phyloP scores from a whole-genome alignment of 2,113 vertebrate genomes.

The Pygoscelis antarcticus region DNA sequence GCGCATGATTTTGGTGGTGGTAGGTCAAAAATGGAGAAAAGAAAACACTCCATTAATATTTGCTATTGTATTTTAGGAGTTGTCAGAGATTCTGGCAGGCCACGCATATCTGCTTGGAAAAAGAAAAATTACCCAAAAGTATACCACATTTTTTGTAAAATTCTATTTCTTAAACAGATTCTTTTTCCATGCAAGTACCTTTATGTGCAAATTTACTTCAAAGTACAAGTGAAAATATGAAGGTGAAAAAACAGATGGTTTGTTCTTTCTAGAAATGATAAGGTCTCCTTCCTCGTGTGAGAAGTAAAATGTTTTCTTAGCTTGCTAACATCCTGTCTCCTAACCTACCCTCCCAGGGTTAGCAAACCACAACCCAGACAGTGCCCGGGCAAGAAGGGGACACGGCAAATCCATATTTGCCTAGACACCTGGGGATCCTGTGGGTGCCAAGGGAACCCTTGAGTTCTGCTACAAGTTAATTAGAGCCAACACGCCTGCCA shows the following conservation, averaged over 20 bases:
- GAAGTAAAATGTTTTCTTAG: not conserved
- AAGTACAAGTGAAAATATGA: not conserved
- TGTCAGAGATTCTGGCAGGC: not conserved
- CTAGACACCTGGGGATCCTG: not conserved
- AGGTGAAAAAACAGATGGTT: not conserved
- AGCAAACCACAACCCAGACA: not conserved
- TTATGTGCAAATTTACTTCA: not conserved
- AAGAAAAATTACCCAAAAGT: not conserved
- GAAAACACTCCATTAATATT: not conserved
- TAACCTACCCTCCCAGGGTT: not conserved
- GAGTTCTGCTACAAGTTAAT: not conserved
- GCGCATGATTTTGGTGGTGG: not conserved
- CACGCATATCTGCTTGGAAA: not conserved
- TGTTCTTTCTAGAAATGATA: not conserved
- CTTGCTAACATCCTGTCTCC: not conserved
- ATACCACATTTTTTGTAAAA: not conserved
- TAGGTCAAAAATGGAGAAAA: not conserved
- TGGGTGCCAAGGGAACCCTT: not conserved
- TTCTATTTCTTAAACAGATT: not conserved
- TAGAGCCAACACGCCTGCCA: not conserved
- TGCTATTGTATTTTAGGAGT: not conserved
- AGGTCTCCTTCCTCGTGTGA: accelerated
- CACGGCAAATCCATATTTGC: not conserved
- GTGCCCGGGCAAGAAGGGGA: not conserved
- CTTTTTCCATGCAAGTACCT: not conserved